phyloP scores from a whole-genome alignment of 1,140 invertebrate genomes.

The Drosophila bocqueti region DNA sequence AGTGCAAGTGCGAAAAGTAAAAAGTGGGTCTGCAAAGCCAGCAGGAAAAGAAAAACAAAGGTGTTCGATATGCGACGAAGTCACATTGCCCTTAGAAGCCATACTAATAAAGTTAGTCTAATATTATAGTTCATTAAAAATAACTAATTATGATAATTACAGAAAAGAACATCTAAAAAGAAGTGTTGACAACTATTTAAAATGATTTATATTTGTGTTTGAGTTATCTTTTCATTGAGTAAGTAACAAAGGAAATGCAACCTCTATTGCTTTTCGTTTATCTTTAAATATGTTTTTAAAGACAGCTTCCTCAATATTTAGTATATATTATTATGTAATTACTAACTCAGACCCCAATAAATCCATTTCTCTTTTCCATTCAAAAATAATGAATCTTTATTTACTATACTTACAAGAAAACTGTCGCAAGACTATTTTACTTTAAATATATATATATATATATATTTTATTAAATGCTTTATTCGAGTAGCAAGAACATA shows the following conservation, averaged over 20 bases:
- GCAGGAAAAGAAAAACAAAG: constrained; percentile 32
- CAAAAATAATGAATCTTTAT: not conserved
- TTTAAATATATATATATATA: no score
- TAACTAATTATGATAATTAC: not conserved
- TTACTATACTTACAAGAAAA: not conserved
- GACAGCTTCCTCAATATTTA: not conserved
- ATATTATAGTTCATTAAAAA: not conserved
- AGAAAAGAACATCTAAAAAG: no score
- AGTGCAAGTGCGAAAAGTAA: constrained; percentile 56
- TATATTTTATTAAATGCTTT: not conserved
- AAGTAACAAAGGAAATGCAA: not conserved
- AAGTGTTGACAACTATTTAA: no score
- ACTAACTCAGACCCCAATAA: not conserved
- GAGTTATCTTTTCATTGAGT: not conserved
- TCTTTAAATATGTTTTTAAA: not conserved
- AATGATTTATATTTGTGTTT: not conserved
- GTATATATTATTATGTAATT: not conserved
- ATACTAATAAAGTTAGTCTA: no score
- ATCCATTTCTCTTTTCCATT: not conserved
- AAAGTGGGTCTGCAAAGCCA: constrained; percentile 48
- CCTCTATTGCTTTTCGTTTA: not conserved
- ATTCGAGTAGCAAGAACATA: not conserved
- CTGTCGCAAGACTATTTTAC: not conserved
- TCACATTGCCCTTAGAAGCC: constrained; percentile 18
- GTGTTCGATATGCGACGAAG: constrained; percentile 10